Base-by-base conservation (phyloP, 2,113 vertebrate genomes). In the Hassar affinis region DNA sequence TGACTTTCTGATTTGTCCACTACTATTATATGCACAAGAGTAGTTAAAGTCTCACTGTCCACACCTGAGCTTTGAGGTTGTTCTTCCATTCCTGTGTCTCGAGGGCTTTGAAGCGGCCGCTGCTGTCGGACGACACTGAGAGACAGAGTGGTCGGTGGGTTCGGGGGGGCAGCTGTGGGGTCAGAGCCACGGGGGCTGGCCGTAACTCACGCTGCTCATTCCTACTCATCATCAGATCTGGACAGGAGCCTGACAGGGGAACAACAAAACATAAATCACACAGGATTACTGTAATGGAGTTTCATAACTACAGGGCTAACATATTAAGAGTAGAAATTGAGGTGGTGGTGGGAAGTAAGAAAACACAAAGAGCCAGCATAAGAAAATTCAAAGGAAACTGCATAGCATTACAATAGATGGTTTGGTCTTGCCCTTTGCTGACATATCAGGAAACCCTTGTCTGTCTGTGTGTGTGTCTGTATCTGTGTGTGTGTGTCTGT, bases 11-110 rank as follows among this genome's bases (percentile, higher is more conserved):
- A 18, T 51, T 51, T 17, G 15, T 74, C 17, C 27, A 11, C 11
- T 54, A 54, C 49, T 33, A 22, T 35, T 15, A 25, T 35, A 33
- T 54, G 33, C 33, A 25, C 5, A 38, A 38, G n/a, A n/a, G n/a
- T n/a, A 2, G 35, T 10, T 22, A 17, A 51, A 15, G 35, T n/a
- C 22, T 7, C 8, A 42, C 30, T 47, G 42, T 42, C 22, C 81
- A 57, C 84, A 95, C 94, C 93, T 95, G 94, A 83, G 93, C 91
- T 89, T 95, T 93, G 72, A 95, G 92, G 89, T 92, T 91, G 69
- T 93, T 92, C 86, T 93, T 92, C 92, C 94, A 94, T 81, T 92
- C 93, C 86, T 90, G 93, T 4, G 91, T 91, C 88, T 93, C 93
- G 59, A 88, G 85, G 15, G 91, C 92, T 72, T 87, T 93, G 84